Conservation (phyloP, 2,888 invertebrate genomes). For the Tinea pellionella region DNA sequence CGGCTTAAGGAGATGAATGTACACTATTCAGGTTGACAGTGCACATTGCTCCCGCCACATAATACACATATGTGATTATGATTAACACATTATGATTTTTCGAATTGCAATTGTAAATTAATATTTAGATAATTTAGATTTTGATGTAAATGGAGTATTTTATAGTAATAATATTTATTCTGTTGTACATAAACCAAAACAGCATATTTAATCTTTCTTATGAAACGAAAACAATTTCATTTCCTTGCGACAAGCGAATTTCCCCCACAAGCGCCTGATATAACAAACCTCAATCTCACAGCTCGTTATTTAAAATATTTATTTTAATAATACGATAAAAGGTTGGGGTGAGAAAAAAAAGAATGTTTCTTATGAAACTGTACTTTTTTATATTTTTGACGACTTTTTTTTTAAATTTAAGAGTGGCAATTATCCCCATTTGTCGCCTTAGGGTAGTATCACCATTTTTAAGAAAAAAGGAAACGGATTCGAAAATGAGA, state of each 20-base stretch:
- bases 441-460: no score
- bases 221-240: conserved; percentile 30
- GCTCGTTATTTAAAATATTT: conserved; percentile 37
- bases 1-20: no score
- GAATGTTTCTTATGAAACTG: not conserved
- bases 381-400: not conserved
- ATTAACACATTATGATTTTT: no score
- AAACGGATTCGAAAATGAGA: no score
- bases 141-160: not conserved
- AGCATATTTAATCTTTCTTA: conserved; percentile 22
- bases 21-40: no score
- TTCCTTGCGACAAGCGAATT: conserved; percentile 24
- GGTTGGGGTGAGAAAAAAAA: conserved; percentile 17
- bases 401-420: no score
- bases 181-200: not conserved
- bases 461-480: no score
- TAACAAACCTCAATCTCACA: conserved; percentile 28
- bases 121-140: no score
- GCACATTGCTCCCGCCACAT: no score
- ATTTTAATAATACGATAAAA: conserved; percentile 34
- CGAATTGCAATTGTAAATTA: no score
- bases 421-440: no score
- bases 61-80: no score
- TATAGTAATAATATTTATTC: not conserved
- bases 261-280: conserved; percentile 23